Base-by-base conservation (phyloP, 1,140 invertebrate species). In the Dreissena rostriformis region DNA sequence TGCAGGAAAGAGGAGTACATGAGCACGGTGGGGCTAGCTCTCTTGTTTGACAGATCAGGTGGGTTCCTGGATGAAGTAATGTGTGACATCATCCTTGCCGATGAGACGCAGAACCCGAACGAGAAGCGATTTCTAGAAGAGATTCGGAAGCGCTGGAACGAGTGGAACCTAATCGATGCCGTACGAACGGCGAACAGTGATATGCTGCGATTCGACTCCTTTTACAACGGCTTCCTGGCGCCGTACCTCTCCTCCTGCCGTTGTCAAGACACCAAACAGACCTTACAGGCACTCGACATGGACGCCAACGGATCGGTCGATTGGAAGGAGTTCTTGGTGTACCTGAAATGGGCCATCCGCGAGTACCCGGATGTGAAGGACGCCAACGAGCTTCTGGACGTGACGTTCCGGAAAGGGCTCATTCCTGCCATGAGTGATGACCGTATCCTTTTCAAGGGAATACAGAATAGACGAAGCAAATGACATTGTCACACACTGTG, bases 1-100 rank as follows among this genome's bases (percentile, higher is more conserved):
- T 76, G 57, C 28, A 76, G 73, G 22, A 76, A 61, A 22, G 73
- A 76, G 63, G 73, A 76, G 22, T 61, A 76, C 28, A 76, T 76
- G 73, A 63, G 22, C 29, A 76, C 61, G 22, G 55, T 61, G 26
- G 73, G 73, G 14, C 51, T 76, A 19, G 73, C 73, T 14, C 19
- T 76, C 19, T 39, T 76, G 24, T 76, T 63, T 63, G 73, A 76
- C 29, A 52, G 73, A 10, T 4, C 73, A 26, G 73, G 73, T 6
- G 73, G 73, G 12, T 17, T 2, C 29, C 24, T 76, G 11, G 63
- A 52, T 19, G 55, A 24, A 15, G 57, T 26, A 63, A 76, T 76
- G 55, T 61, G 73, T 52, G 2, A 61, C 22, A 24, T 24, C 17
- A 61, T 61, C 57, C 4, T 6, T n/a, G 17, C 57, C 17, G 57